Evolutionary conservation across 2,888 invertebrate genomes (phyloP).

Genomic region (Autographa pulchrina): DNA sequence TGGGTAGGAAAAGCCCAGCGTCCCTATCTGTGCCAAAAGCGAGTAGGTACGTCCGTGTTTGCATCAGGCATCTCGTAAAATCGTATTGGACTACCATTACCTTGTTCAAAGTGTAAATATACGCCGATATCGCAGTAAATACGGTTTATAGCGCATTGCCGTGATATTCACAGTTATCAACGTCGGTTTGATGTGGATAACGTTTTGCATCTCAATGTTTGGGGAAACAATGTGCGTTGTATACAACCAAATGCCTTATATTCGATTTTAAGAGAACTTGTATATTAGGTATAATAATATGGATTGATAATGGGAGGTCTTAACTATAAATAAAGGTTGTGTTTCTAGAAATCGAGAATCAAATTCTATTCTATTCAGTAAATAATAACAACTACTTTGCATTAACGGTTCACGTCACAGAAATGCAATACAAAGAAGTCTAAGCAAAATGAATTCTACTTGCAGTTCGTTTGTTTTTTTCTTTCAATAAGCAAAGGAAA

Average conservation of each 20-base stretch:
- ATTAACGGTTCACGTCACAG: not conserved
- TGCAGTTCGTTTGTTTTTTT: slow-evolving; percentile 49
- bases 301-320: too few species aligned
- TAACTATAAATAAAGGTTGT: too few species aligned
- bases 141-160: slow-evolving; percentile 31
- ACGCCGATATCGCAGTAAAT: slow-evolving; percentile 29
- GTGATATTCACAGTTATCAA: slow-evolving; percentile 35
- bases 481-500: slow-evolving; percentile 80
- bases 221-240: slow-evolving; percentile 39
- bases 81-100: slow-evolving; percentile 44
- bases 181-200: slow-evolving; percentile 39
- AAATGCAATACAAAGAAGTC: slow-evolving; percentile 4
- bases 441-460: slow-evolving; percentile 33
- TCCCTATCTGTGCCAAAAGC: slow-evolving; percentile 42
- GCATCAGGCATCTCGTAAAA: slow-evolving; percentile 52
- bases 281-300: too few species aligned
- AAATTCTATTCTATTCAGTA: too few species aligned
- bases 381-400: not conserved
- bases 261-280: not conserved
- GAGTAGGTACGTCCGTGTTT: slow-evolving; percentile 38
- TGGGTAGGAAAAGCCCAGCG: slow-evolving; percentile 10
- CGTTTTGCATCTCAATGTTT: slow-evolving; percentile 36
- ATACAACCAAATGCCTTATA: not conserved
- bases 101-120: slow-evolving; percentile 46
- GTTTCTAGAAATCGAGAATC: too few species aligned